Base-by-base conservation (phyloP, 2,888 invertebrate genomes). In the Watsonalla binaria region DNA sequence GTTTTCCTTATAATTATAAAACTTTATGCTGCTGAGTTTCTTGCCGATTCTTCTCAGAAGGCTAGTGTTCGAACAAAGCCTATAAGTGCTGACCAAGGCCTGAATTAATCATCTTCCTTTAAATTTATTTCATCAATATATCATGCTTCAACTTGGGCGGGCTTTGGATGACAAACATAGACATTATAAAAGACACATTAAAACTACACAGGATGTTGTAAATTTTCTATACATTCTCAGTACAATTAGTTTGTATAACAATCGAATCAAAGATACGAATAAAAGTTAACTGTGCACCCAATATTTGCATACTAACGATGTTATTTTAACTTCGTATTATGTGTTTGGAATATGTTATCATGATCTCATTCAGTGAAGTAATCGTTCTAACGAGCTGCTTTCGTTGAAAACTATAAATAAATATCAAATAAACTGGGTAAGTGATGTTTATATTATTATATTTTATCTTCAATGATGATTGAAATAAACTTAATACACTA, bases 221-320 rank as follows among this genome's bases (percentile, higher is more conserved):
- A 54, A 54, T 45, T 33, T 47, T 49, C 51, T 59, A 50, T 45
- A 56, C 58, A 58, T 59, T 58, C 46, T 55, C 9, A 52, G 33
- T 14, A n/a, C n/a, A 48, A n/a, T 24, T 48, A 35, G 7, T 56
- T 57, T 54, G 53, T 56, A 54, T 57, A 54, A 57, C 51, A 59
- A 61, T 56, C 54, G 54, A 58, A 63, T 59, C 48, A 24, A 42
- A 45, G 53, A 42, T 55, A 55, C 48, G 55, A 42, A n/a, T 45
- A 6, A 53, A 56, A 59, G 59, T 59, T 53, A 45, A 55, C 46
- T 47, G 55, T 59, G 54, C 52, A 54, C 33, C 39, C 15, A 58
- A 57, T 7, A 65, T 65, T 65, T 61, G 57, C 63, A 65, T 65
- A 60, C 53, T 57, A 63, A 65, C 54, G 58, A 63, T 58, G 58